These are phyloP conservation scores for Coremacera marginata DNA, from an alignment of 2,888 invertebrate genomes.

Conservation along the genomic window DNA sequence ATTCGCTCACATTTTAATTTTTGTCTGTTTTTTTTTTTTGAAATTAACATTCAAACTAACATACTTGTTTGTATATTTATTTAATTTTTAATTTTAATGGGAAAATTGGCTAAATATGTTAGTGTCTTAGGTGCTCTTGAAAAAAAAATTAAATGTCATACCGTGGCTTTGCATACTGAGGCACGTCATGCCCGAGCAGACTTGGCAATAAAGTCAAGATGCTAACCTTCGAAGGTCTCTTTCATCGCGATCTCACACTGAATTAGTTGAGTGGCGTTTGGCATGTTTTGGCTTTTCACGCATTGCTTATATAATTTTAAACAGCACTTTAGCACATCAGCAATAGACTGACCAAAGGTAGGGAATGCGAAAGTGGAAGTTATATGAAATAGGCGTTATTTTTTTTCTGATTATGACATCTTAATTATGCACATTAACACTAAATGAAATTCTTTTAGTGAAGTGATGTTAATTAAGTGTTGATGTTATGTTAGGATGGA, in stretches of 20 bases:
- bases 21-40: too few species aligned
- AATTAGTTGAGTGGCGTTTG: not conserved
- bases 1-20: too few species aligned
- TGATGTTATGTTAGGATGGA: not conserved
- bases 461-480: not conserved
- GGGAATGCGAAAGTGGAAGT: not conserved
- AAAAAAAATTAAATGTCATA: not conserved
- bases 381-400: not conserved
- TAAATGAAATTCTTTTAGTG: not conserved
- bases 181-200: not conserved
- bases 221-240: constrained; percentile 15
- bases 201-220: too few species aligned
- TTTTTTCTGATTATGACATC: not conserved
- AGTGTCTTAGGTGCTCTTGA: not conserved
- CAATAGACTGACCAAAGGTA: not conserved
- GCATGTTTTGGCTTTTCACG: not conserved
- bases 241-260: not conserved
- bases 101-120: not conserved
- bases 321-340: not conserved
- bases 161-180: not conserved
- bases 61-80: not conserved
- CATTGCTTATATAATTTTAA: not conserved
- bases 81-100: not conserved
- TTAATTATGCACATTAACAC: constrained; percentile 5
- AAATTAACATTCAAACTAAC: too few species aligned